Conservation (phyloP, 1,140 invertebrate genomes). For the Neodiprion fabricii region DNA sequence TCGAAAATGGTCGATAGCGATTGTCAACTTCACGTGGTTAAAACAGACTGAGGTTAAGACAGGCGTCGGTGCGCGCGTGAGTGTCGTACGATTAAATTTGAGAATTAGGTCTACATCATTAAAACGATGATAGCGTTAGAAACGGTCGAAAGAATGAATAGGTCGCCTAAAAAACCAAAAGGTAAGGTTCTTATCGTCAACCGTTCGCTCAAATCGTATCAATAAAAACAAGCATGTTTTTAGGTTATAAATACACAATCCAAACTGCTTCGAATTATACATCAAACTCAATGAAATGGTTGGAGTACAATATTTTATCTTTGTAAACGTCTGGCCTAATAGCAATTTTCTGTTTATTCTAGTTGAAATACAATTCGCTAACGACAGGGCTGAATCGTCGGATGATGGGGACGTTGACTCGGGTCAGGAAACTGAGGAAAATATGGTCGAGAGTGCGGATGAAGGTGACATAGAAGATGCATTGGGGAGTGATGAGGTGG, state of each 20-base stretch:
- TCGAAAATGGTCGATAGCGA: not conserved
- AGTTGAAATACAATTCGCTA: not conserved
- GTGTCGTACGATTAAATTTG: too few species aligned
- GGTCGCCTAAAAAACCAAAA: conserved; percentile 9
- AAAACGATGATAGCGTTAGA: conserved; percentile 5
- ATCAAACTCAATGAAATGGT: not conserved
- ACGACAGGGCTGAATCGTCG: not conserved
- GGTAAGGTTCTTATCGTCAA: not conserved
- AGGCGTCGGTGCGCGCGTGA: too few species aligned
- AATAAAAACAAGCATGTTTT: not conserved
- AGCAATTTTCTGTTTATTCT: not conserved
- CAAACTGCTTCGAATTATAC: not conserved
- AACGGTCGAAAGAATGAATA: not conserved
- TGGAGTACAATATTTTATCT: not conserved
- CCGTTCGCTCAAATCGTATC: not conserved
- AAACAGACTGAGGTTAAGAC: not conserved
- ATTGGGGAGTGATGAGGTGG: conserved; percentile 7
- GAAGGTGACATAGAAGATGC: conserved; percentile 20
- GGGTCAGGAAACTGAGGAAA: conserved; percentile 15
- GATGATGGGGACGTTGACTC: conserved; percentile 14
- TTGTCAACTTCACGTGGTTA: not conserved
- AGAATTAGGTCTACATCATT: too few species aligned
- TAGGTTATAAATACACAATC: not conserved
- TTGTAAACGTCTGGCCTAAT: not conserved
- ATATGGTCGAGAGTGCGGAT: conserved; percentile 21